Percentiles rank a stretch among this genome's conserved stretches.
Conservation (phyloP, 2,888 invertebrate genomes). For the Zaprionus obscuricornis region DNA sequence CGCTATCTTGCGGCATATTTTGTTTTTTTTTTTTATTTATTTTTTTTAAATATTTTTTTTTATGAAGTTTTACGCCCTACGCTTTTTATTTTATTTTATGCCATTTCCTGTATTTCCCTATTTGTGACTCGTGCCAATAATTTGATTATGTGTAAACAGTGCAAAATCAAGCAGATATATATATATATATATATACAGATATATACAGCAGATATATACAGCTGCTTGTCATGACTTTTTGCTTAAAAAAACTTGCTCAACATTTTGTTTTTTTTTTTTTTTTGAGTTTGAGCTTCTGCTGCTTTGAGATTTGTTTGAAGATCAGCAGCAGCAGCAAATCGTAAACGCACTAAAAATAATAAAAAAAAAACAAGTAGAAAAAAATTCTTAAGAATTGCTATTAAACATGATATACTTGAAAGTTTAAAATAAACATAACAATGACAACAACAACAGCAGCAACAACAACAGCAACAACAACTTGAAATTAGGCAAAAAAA, state of each 20-base stretch:
- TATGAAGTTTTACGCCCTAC: slow-evolving; percentile 22
- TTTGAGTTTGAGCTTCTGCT: too few species aligned
- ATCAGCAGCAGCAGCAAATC: neutral
- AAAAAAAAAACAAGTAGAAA: neutral
- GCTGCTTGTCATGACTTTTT: neutral
- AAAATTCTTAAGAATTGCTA: slow-evolving; percentile 12
- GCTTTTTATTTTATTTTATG: slow-evolving; percentile 20
- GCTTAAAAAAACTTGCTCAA: too few species aligned
- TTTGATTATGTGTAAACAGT: slow-evolving; percentile 59
- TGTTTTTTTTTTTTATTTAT: neutral
- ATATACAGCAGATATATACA: slow-evolving; percentile 1
- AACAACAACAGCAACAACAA: neutral
- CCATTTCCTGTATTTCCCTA: slow-evolving; percentile 65
- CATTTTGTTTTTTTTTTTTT: too few species aligned
- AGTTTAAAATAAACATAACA: too few species aligned
- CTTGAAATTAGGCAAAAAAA: slow-evolving; percentile 17
- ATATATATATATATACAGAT: neutral
- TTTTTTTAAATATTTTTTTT: too few species aligned
- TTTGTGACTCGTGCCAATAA: slow-evolving; percentile 44
- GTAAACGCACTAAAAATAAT: neutral
- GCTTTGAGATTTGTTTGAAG: slow-evolving; percentile 24
- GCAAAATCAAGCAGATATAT: slow-evolving; percentile 43
- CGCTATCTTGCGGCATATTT: neutral
- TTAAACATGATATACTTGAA: slow-evolving; percentile 14
- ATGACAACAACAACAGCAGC: neutral